Evolutionary conservation across 1,140 invertebrate species (phyloP).

Genomic region (Stegodyphus dumicola): DNA sequence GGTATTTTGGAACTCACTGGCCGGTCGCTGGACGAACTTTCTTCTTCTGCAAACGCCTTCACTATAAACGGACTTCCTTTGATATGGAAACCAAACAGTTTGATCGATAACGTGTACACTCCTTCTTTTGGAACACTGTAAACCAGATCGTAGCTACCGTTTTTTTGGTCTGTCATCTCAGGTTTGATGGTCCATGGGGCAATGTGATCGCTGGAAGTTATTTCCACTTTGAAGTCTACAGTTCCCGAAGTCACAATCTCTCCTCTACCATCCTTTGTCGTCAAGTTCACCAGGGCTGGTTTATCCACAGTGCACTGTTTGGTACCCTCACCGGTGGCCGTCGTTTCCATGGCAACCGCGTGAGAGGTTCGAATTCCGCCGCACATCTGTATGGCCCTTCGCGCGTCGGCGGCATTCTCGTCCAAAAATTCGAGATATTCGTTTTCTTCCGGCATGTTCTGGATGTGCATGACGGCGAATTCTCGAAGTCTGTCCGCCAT

Average conservation of each 20-base stretch:
- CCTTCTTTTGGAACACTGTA: constrained; percentile 68
- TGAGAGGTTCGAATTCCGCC: constrained; percentile 69
- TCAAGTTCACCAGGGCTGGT: constrained; percentile 67
- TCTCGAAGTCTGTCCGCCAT: constrained; percentile 71
- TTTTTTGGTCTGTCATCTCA: constrained; percentile 68
- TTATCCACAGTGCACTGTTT: constrained; percentile 66
- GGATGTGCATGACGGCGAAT: constrained; percentile 67
- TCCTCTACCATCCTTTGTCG: constrained; percentile 68
- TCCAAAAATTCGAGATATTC: constrained; percentile 68
- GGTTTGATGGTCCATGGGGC: constrained; percentile 62
- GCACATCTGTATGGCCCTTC: constrained; percentile 67
- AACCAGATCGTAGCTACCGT: constrained; percentile 70
- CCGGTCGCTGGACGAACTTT: constrained; percentile 62
- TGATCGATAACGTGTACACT: constrained; percentile 68
- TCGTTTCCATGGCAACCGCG: constrained; percentile 69
- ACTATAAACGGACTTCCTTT: constrained; percentile 69
- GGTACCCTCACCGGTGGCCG: constrained; percentile 69
- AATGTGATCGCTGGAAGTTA: constrained; percentile 57
- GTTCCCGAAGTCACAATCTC: constrained; percentile 67
- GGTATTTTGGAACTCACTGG: constrained; percentile 61
- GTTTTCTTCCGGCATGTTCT: constrained; percentile 70
- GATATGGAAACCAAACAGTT: constrained; percentile 70
- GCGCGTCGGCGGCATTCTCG: constrained; percentile 65
- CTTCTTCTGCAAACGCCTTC: constrained; percentile 50
- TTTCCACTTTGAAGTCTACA: constrained; percentile 47